These are phyloP conservation scores for Haliclona indistincta DNA, from an alignment of 37 sponge, comb jelly and placozoan genomes.

Conservation along the genomic window DNA sequence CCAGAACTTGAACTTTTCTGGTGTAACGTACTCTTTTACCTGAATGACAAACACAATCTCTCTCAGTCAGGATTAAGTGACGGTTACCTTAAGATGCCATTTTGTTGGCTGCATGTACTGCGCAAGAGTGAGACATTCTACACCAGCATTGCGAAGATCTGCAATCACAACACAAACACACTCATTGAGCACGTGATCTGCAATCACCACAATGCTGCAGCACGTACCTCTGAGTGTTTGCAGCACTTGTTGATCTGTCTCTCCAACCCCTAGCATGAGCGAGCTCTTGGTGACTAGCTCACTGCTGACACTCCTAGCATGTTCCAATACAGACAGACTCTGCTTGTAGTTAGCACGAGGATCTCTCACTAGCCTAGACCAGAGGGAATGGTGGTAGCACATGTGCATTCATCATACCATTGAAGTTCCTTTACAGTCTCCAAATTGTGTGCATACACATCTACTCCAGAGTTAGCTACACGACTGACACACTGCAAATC, in stretches of 20 bases:
- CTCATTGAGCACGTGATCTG: too few species aligned
- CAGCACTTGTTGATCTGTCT: slow-evolving; percentile 89
- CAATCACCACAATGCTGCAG: too few species aligned
- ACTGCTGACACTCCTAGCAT: slow-evolving; percentile 75
- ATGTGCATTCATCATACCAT: slow-evolving; percentile 44
- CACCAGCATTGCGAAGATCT: slow-evolving; percentile 86
- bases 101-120: slow-evolving; percentile 99
- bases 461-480: slow-evolving; percentile 86
- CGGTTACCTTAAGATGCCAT: slow-evolving; percentile 81
- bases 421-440: slow-evolving; percentile 95
- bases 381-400: slow-evolving; percentile 9
- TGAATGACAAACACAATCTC: slow-evolving; percentile 14
- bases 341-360: slow-evolving; percentile 96
- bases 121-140: slow-evolving; percentile 96
- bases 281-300: slow-evolving; percentile 95
- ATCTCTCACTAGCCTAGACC: slow-evolving; percentile 88
- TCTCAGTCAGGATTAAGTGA: slow-evolving; percentile 1
- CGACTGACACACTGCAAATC: slow-evolving; percentile 59
- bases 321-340: slow-evolving; percentile 85
- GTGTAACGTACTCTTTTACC: slow-evolving; percentile 96
- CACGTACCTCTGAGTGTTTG: slow-evolving; percentile 73
- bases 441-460: slow-evolving; percentile 98
- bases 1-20: slow-evolving; percentile 97
- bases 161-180: too few species aligned
- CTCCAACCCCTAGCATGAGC: slow-evolving; percentile 97